Evolutionary conservation across 2,113 vertebrate genomes (phyloP).

Genomic region (Leiothrix lutea): DNA sequence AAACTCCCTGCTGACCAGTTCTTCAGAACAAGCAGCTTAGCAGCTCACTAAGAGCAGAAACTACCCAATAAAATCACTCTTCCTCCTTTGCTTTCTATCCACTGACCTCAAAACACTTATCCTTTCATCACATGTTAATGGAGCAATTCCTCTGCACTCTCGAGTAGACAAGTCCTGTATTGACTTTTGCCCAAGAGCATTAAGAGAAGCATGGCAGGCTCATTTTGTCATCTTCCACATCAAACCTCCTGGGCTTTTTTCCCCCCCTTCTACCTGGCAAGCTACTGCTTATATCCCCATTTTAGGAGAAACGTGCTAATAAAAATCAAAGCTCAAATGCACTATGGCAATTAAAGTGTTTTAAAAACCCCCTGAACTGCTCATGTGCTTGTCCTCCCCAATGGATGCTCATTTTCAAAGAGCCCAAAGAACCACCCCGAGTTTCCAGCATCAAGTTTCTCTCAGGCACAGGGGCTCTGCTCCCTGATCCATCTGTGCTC

Average conservation of each 20-base stretch:
- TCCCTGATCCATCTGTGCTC: rapidly evolving
- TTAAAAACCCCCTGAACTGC: neutral
- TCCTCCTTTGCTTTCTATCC: neutral
- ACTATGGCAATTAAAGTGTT: neutral
- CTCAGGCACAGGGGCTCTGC: neutral
- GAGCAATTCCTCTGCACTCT: neutral
- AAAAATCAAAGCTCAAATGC: neutral
- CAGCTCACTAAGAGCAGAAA: neutral
- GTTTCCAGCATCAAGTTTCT: neutral
- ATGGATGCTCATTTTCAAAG: neutral
- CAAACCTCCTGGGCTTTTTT: neutral
- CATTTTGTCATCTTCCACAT: neutral
- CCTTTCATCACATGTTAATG: neutral
- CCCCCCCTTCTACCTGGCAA: neutral
- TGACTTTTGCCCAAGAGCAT: neutral
- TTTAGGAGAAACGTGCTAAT: neutral
- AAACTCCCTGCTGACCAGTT: neutral
- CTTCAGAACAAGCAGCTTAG: neutral
- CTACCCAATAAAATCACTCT: neutral
- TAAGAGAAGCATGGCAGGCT: neutral
- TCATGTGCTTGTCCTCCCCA: neutral
- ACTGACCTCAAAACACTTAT: neutral
- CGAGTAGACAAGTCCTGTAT: neutral
- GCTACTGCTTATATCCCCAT: neutral
- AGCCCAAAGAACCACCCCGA: neutral